Evolutionary conservation across 2,797 vertebrate genomes (phyloP).

Genomic region (Trachurus trachurus): DNA sequence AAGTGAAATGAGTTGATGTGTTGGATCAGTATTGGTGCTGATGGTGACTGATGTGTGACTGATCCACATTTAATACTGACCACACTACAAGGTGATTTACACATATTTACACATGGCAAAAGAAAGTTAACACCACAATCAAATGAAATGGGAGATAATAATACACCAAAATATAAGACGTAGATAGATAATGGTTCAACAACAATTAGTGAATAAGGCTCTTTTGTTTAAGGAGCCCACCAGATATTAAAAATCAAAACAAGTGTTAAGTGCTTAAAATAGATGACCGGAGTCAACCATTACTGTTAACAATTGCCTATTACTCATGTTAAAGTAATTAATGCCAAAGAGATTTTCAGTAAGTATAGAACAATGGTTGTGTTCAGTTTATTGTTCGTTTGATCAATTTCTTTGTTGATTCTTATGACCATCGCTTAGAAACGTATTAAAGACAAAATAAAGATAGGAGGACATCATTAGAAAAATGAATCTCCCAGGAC

Average conservation of each 20-base stretch:
- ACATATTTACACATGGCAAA: conserved; percentile 1
- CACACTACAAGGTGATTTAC: neutral
- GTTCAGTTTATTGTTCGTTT: conserved; percentile 9
- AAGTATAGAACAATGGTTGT: neutral
- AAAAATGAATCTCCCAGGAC: conserved; percentile 14
- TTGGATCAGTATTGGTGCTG: neutral
- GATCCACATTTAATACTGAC: neutral
- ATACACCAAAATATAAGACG: neutral
- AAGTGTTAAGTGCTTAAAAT: conserved; percentile 11
- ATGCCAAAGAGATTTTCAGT: neutral
- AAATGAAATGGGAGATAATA: neutral
- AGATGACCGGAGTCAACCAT: neutral
- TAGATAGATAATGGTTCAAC: neutral
- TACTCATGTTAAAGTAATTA: neutral
- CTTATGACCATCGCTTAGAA: neutral
- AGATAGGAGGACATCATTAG: conserved; percentile 6
- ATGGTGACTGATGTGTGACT: neutral
- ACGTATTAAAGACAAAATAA: neutral
- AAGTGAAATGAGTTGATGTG: neutral
- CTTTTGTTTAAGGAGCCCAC: neutral
- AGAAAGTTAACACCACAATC: conserved; percentile 1
- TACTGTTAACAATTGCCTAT: neutral
- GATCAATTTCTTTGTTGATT: neutral
- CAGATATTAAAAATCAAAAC: conserved; percentile 14
- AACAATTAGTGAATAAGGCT: neutral